These are phyloP conservation scores for Acrobasis repandana DNA, from an alignment of 2,888 invertebrate genomes.

Conservation along the genomic window DNA sequence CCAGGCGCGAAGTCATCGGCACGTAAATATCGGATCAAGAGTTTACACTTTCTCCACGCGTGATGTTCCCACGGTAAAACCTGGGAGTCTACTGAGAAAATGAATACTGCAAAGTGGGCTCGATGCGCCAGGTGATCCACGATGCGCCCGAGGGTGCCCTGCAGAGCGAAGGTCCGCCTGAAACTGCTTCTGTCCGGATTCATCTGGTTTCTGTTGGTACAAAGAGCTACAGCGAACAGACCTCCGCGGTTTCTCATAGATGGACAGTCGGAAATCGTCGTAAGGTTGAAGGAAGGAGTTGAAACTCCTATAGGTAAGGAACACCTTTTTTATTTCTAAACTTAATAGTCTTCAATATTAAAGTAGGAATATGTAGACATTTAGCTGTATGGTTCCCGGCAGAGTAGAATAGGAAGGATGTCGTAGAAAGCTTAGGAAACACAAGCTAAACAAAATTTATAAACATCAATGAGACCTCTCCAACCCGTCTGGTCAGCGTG, in stretches of 20 bases:
- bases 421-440: no score
- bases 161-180: slow-evolving; percentile 68
- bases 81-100: slow-evolving; percentile 69
- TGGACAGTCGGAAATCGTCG: slow-evolving; percentile 95
- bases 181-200: slow-evolving; percentile 52
- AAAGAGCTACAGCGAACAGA: slow-evolving; percentile 82
- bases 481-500: no score
- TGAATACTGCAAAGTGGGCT: slow-evolving; percentile 58
- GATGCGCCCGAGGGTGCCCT: slow-evolving; percentile 54
- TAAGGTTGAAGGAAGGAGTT: slow-evolving; percentile 93
- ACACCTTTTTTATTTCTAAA: not conserved
- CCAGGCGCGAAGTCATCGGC: slow-evolving; percentile 62
- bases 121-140: slow-evolving; percentile 66
- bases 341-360: no score
- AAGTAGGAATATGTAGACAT: no score
- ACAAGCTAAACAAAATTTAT: no score
- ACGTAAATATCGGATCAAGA: slow-evolving; percentile 60
- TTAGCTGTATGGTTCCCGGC: no score
- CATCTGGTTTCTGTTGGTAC: slow-evolving; percentile 48
- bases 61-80: slow-evolving; percentile 66
- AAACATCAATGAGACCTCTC: no score
- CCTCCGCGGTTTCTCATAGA: slow-evolving; percentile 94
- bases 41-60: slow-evolving; percentile 69
- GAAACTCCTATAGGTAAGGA: slow-evolving; percentile 92
- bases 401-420: no score